A percentile compares a stretch with the other conserved stretches of the same genome.
Conservation (phyloP, 2,113 vertebrate genomes). For the Thinocorus orbignyianus region DNA sequence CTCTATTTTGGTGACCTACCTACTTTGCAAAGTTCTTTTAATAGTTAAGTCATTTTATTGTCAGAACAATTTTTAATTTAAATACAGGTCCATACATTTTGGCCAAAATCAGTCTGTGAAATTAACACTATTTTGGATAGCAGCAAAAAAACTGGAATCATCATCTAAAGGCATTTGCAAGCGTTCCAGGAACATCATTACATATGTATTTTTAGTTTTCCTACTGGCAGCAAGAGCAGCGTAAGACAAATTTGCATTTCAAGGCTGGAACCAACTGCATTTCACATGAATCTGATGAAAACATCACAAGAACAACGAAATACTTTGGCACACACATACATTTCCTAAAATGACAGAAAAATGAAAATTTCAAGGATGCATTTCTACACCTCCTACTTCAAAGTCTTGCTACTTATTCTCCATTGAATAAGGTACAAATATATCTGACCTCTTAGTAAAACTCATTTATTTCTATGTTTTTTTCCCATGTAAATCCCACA, state of each 20-base stretch:
- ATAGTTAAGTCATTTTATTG: neutral
- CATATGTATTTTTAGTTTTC: slow-evolving; percentile 64
- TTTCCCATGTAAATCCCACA: neutral
- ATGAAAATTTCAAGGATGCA: neutral
- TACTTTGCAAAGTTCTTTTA: slow-evolving; percentile 31
- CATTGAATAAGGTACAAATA: neutral
- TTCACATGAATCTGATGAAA: slow-evolving; percentile 57
- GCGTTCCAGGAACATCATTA: slow-evolving; percentile 62
- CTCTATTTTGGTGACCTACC: neutral
- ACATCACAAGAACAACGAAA: slow-evolving; percentile 52
- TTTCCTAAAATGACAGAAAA: slow-evolving; percentile 30
- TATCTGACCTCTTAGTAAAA: neutral
- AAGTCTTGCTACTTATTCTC: neutral
- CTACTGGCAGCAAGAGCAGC: slow-evolving; percentile 46
- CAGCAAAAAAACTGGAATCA: neutral
- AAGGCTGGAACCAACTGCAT: slow-evolving; percentile 45
- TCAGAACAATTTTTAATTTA: neutral
- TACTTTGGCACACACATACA: neutral
- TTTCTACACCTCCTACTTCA: slow-evolving; percentile 14
- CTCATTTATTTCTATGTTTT: neutral
- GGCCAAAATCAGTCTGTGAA: neutral
- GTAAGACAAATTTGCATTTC: slow-evolving; percentile 60
- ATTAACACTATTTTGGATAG: slow-evolving; percentile 43
- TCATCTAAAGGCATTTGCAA: slow-evolving; percentile 53
- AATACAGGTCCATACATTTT: neutral